phyloP scores from a whole-genome alignment of 2,888 invertebrate species.

The Odontomyia ornata region DNA sequence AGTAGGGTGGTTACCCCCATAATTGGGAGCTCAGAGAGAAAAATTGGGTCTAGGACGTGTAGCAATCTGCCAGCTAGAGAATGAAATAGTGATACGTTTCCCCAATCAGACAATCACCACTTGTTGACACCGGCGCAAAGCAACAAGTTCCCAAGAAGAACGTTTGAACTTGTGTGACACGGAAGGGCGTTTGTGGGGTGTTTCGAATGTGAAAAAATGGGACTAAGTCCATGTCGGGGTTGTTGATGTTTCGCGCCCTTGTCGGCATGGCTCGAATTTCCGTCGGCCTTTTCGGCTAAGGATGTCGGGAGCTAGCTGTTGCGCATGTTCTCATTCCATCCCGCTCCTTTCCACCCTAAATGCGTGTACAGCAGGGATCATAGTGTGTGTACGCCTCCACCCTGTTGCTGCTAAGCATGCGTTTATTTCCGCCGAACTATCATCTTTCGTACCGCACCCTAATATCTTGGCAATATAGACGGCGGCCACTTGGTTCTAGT shows the following conservation, averaged over 20 bases:
- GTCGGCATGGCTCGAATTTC: slow-evolving; percentile 26
- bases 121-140: slow-evolving; percentile 45
- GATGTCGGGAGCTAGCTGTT: slow-evolving; percentile 6
- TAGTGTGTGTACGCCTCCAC: slow-evolving; percentile 18
- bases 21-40: slow-evolving; percentile 16
- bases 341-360: not conserved
- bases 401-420: slow-evolving; percentile 47
- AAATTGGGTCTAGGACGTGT: slow-evolving; percentile 36
- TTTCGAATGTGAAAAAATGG: slow-evolving; percentile 4
- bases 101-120: slow-evolving; percentile 31
- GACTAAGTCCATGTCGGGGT: slow-evolving; percentile 49
- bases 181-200: slow-evolving; percentile 20
- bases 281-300: slow-evolving; percentile 6
- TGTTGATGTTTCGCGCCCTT: slow-evolving; percentile 44
- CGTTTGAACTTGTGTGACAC: not conserved
- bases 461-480: slow-evolving; percentile 22
- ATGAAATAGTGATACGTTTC: slow-evolving; percentile 26
- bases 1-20: not conserved
- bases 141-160: slow-evolving; percentile 42
- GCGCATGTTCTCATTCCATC: slow-evolving; percentile 21
- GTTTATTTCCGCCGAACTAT: slow-evolving; percentile 33
- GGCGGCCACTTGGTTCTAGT: slow-evolving; percentile 32
- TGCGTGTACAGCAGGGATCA: not conserved
- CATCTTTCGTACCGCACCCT: slow-evolving; percentile 42
- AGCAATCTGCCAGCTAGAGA: not conserved